Conservation (phyloP, 2,888 invertebrate genomes). For the Petrophora chlorosata region DNA sequence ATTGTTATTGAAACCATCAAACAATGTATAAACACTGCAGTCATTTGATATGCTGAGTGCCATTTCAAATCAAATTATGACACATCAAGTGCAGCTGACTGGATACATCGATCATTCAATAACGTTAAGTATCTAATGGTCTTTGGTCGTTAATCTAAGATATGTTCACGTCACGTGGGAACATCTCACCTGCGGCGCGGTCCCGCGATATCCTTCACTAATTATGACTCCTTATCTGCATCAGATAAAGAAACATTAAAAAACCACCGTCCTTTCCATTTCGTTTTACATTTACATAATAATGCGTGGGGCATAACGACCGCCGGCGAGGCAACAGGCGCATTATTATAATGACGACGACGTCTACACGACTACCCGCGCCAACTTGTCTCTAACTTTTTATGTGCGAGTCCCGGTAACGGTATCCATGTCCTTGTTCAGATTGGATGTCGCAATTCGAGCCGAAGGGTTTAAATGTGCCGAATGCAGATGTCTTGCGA, state of each 20-base stretch:
- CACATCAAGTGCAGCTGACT: conserved; percentile 19
- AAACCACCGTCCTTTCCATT: conserved; percentile 70
- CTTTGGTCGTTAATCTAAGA: background rate
- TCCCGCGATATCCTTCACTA: conserved; percentile 64
- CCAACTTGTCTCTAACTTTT: conserved; percentile 56
- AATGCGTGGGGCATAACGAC: conserved; percentile 76
- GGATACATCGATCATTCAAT: background rate
- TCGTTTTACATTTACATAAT: conserved; percentile 79
- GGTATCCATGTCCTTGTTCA: conserved; percentile 44
- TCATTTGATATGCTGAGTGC: conserved; percentile 38
- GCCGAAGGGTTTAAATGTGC: conserved; percentile 35
- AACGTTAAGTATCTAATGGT: conserved; percentile 4
- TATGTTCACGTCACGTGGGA: conserved; percentile 56
- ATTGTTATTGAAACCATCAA: conserved; percentile 67
- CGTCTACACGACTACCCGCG: conserved; percentile 40
- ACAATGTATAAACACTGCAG: conserved; percentile 63
- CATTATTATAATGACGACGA: conserved; percentile 70
- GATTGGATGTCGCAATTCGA: conserved; percentile 39
- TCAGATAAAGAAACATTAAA: conserved; percentile 70
- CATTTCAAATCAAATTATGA: conserved; percentile 25
- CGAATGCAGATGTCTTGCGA: conserved; percentile 41
- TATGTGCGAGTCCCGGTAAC: conserved; percentile 46
- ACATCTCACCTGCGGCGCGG: conserved; percentile 65
- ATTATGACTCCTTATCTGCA: conserved; percentile 75
- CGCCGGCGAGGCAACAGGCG: conserved; percentile 63